Conservation (phyloP, 2,113 vertebrate species). For the Sylvia atricapilla region DNA sequence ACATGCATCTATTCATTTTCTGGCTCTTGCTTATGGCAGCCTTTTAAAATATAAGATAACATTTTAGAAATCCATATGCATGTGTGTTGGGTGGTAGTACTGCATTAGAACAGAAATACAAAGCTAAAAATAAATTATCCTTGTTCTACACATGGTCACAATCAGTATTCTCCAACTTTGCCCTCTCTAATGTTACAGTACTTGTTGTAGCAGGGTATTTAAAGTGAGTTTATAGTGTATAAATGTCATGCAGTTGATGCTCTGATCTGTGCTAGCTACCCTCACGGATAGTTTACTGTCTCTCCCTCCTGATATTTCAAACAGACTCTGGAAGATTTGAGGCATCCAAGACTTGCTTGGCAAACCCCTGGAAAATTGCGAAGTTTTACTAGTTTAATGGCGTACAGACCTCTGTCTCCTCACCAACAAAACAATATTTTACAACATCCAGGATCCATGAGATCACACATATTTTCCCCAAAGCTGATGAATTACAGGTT, state of each 20-base stretch:
- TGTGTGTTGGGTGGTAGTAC: neutral
- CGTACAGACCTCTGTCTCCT: constrained; percentile 49
- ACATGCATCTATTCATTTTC: neutral
- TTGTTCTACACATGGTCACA: constrained; percentile 14
- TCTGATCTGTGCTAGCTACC: neutral
- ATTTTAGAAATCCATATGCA: neutral
- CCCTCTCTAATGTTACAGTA: constrained; percentile 21
- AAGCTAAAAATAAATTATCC: constrained; percentile 34
- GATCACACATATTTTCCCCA: constrained; percentile 44
- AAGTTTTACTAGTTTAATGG: constrained; percentile 47
- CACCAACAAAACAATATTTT: neutral
- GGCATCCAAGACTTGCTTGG: constrained; percentile 36
- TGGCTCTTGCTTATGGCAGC: neutral
- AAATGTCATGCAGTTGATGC: constrained; percentile 7
- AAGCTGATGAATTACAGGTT: constrained; percentile 40
- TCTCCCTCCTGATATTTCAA: constrained; percentile 37
- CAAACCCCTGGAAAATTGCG: constrained; percentile 33
- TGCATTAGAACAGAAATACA: constrained; percentile 1
- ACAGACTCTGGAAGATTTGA: constrained; percentile 25
- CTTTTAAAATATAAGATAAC: constrained; percentile 8
- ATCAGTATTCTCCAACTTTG: neutral
- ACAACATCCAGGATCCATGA: constrained; percentile 51
- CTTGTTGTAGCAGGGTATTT: constrained; percentile 40
- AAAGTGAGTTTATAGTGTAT: neutral
- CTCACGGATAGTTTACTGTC: constrained; percentile 6